Evolutionary conservation across 2,797 vertebrate genomes (phyloP).

Genomic region (Karalla daura): DNA sequence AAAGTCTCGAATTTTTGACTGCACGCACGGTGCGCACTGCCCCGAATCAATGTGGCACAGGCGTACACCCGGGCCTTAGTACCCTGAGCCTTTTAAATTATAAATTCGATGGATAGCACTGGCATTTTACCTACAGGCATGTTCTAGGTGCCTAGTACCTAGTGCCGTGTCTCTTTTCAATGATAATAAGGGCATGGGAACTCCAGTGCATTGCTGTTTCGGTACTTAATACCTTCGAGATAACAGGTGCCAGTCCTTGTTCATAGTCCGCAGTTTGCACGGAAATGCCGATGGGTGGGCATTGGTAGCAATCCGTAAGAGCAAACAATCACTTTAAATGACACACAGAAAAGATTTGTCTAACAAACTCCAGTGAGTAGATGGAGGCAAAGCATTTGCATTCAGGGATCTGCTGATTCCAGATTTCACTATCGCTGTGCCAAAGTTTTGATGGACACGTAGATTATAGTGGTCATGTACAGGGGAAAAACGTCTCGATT

Average conservation of each 20-base stretch:
- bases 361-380: constrained; percentile 2
- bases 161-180: neutral
- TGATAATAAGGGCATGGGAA: neutral
- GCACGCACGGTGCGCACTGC: too few relatives aligned
- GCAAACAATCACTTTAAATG: neutral
- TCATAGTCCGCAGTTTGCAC: neutral
- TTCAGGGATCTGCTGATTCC: neutral
- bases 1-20: too few relatives aligned
- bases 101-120: neutral
- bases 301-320: neutral
- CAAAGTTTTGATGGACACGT: neutral
- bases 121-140: too few relatives aligned
- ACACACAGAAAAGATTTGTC: neutral
- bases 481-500: neutral
- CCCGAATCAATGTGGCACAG: too few relatives aligned
- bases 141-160: too few relatives aligned
- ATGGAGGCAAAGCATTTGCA: neutral
- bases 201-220: neutral
- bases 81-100: neutral
- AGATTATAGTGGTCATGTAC: neutral
- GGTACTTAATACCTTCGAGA: neutral
- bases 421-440: neutral
- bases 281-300: neutral
- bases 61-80: neutral
- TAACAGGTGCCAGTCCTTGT: neutral